These are phyloP conservation scores for Camelus dromedarius DNA, from an alignment of 2,113 vertebrate genomes.

Conservation along the genomic window DNA sequence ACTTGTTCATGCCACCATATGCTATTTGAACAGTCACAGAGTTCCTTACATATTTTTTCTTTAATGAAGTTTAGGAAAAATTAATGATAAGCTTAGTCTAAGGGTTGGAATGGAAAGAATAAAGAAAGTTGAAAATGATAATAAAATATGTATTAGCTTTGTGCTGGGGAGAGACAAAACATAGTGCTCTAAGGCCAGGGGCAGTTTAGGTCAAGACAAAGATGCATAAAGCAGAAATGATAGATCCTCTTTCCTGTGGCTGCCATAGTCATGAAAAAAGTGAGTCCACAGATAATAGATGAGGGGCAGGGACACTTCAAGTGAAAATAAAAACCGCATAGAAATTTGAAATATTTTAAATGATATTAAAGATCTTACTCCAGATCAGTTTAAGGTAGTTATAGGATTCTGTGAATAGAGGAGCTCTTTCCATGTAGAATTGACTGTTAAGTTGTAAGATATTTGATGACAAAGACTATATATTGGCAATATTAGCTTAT, in stretches of 20 bases:
- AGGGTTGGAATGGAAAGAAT: neutral
- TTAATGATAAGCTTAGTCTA: neutral
- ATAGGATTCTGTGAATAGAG: neutral
- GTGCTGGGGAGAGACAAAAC: neutral
- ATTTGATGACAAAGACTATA: neutral
- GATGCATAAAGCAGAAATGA: neutral
- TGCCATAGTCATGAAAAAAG: neutral
- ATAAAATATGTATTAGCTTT: neutral
- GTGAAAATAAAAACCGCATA: neutral
- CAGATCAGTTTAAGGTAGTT: neutral
- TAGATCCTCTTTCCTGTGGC: neutral
- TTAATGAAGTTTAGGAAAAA: neutral
- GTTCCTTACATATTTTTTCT: neutral
- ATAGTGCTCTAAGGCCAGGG: neutral
- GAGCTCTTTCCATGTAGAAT: neutral
- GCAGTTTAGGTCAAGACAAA: neutral
- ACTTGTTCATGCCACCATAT: neutral
- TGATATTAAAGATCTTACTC: neutral
- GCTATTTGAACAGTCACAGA: neutral
- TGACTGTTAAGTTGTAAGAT: neutral
- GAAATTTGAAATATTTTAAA: neutral
- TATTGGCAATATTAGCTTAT: neutral
- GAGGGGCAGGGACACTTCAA: neutral
- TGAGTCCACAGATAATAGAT: neutral
- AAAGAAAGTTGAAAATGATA: neutral